Percentiles rank a stretch among this genome's conserved stretches.
These are phyloP conservation scores for Butorides virescens DNA, from an alignment of 2,113 vertebrate species.

Conservation along the genomic window DNA sequence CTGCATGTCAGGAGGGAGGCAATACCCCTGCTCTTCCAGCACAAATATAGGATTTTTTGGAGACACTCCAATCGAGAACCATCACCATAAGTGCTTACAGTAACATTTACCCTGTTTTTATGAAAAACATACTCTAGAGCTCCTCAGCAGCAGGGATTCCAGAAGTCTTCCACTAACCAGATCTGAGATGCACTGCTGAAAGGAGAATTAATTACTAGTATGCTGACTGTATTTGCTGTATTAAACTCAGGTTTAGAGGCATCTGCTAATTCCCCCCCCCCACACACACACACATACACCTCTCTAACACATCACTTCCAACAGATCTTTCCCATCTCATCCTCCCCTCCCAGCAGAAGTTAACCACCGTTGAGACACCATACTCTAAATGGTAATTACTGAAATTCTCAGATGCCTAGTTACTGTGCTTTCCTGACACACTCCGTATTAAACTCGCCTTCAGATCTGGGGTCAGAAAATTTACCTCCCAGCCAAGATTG, in stretches of 20 bases:
- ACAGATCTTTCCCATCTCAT: background rate
- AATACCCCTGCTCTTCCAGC: background rate
- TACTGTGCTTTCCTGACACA: background rate
- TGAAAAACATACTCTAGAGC: background rate
- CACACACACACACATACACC: background rate
- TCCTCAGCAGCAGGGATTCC: background rate
- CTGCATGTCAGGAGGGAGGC: fast-evolving
- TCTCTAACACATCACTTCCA: background rate
- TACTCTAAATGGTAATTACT: background rate
- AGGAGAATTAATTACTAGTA: background rate
- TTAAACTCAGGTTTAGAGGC: background rate
- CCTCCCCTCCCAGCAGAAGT: background rate
- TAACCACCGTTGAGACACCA: background rate
- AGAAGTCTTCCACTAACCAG: background rate
- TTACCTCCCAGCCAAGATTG: background rate
- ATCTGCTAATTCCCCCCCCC: background rate
- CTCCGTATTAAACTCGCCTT: fast-evolving
- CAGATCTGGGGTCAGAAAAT: background rate
- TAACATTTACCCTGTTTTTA: background rate
- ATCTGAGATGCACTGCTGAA: background rate
- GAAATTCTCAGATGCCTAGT: background rate
- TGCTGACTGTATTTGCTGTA: background rate
- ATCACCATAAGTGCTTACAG: background rate
- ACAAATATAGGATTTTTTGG: background rate
- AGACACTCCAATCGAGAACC: background rate